Base-by-base conservation (phyloP, 1,140 invertebrate species). In the Pentalonia nigronervosa region DNA sequence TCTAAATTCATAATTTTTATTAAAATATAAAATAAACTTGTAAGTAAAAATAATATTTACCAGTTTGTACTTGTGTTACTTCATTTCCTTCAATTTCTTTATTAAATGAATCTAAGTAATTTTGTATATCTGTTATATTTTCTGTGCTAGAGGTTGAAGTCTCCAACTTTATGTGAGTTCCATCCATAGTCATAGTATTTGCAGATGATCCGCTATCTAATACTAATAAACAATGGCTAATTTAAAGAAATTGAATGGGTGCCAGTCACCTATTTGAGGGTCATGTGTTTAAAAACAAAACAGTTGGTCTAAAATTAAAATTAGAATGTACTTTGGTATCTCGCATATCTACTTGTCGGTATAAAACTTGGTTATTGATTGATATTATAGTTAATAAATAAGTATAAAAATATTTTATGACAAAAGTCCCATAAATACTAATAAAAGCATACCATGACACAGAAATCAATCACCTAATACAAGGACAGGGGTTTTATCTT, bases 21-120 rank as follows among this genome's bases (percentile, higher is more conserved):
- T 60, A 90, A 87, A 94, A 45, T 86, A 88, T 41, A 90, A 83
- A 93, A 94, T 60, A 30, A 60, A 30, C 25, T 60, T 94, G 83
- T 48, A 91, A 93, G 89, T 67, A 93, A 48, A 94, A 91, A 87
- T 92, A 83, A 76, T 93, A 91, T 21, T 92, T 53, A 93, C 93
- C 91, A 93, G 90, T 76, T 93, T 93, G 96, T 53, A 95, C 94
- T 91, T 93, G 94, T 84, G 95, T 94, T 95, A 96, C 76, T 95
- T 96, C 95, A 95, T 95, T 95, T 83, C 96, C 96, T 94, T 97
- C 96, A 90, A 98, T 98, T 95, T 98, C 97, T 94, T 98, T 98
- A 94, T 98, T 97, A 94, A 98, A 98, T 8, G 97, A 97, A 92
- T 97, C 97, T 83, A 98, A 95, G 94, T 98, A 98, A 92, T 97